Conservation (phyloP, 2,797 vertebrate species). For the Smutsia temminckii region DNA sequence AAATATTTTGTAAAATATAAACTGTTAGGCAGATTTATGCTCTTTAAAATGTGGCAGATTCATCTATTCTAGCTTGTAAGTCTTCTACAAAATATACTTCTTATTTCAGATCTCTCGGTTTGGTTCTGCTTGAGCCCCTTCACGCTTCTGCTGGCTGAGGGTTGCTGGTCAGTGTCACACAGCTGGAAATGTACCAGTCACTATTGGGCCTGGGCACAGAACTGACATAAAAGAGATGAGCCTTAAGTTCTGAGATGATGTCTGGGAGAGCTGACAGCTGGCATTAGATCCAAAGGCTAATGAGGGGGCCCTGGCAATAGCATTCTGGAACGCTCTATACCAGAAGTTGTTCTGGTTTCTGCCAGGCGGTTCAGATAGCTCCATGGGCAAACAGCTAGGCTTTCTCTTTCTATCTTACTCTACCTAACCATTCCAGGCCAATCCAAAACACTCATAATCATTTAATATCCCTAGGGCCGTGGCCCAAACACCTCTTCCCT, state of each 20-base stretch:
- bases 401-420: neutral
- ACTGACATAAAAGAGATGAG: neutral
- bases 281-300: neutral
- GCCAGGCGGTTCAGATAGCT: neutral
- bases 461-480: neutral
- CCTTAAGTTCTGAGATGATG: neutral
- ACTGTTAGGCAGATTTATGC: neutral
- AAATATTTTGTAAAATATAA: neutral
- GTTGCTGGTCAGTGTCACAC: neutral
- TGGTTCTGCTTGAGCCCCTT: neutral
- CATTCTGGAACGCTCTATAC: neutral
- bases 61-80: neutral
- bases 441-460: neutral
- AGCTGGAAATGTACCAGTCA: neutral
- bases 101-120: neutral
- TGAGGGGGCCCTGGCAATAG: neutral
- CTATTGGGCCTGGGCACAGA: neutral
- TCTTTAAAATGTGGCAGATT: neutral
- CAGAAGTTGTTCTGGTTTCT: neutral
- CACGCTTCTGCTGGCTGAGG: neutral
- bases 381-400: neutral
- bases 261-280: neutral
- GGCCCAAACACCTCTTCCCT: neutral
- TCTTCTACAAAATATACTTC: neutral
- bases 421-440: neutral